These are phyloP conservation scores for Stenolophus ochropezus DNA, from an alignment of 2,888 invertebrate genomes.

Conservation along the genomic window DNA sequence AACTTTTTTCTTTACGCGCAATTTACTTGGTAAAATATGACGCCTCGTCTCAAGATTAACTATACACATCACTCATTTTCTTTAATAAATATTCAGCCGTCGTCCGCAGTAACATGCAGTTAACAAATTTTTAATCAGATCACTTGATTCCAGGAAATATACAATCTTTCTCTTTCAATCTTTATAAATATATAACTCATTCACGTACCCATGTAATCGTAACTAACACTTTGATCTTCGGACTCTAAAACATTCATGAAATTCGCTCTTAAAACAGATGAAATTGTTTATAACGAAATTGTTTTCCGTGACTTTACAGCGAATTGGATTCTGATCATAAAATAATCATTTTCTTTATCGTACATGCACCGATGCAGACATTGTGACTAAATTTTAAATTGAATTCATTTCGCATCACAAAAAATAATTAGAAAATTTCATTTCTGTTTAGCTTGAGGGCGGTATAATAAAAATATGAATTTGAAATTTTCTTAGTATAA, in stretches of 20 bases:
- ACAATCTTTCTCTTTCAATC: conserved; percentile 31
- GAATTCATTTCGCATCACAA: too few species aligned
- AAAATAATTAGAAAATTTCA: too few species aligned
- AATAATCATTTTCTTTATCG: background rate
- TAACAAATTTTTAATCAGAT: conserved; percentile 37
- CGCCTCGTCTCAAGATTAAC: background rate
- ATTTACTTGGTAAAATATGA: background rate
- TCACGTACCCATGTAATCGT: background rate
- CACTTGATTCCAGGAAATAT: conserved; percentile 17
- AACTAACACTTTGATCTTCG: background rate
- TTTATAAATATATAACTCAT: conserved; percentile 24
- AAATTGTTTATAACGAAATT: background rate
- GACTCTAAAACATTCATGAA: background rate
- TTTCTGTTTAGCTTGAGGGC: too few species aligned
- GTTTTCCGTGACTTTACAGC: background rate
- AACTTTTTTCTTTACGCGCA: background rate
- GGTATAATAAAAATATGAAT: too few species aligned
- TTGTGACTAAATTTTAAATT: too few species aligned
- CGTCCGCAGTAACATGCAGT: background rate
- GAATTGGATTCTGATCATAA: background rate
- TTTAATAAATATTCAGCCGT: background rate
- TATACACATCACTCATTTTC: background rate
- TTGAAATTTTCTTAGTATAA: background rate
- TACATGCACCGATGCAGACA: background rate
- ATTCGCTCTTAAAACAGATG: background rate